Percentiles rank a stretch among this genome's conserved stretches.
Evolutionary conservation across 2,797 vertebrate species (phyloP).

Genomic region (Enteromius viviparus): DNA sequence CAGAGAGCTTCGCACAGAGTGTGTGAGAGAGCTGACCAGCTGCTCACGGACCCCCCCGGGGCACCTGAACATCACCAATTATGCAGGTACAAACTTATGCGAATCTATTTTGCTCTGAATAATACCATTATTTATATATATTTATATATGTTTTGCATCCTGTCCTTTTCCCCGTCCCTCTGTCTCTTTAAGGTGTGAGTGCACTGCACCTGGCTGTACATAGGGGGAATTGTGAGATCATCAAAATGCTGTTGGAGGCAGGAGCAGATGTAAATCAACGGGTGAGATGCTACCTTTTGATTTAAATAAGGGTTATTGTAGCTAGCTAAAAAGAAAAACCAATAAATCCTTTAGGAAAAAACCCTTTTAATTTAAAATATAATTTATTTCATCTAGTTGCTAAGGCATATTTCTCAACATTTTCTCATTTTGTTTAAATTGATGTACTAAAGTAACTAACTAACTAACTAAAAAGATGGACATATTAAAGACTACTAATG

Average conservation of each 20-base stretch:
- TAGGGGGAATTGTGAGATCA: slow-evolving; percentile 70
- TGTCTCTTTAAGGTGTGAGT: slow-evolving; percentile 69
- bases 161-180: not conserved
- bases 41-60: slow-evolving; percentile 37
- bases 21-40: slow-evolving; percentile 68
- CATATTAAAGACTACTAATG: not conserved
- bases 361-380: not conserved
- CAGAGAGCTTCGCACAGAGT: slow-evolving; percentile 66
- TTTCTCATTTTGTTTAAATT: not conserved
- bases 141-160: not conserved
- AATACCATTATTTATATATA: not conserved
- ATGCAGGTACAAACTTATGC: slow-evolving; percentile 51
- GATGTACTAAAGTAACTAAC: too few relatives aligned
- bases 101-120: not conserved
- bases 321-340: not conserved
- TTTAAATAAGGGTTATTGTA: not conserved
- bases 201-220: slow-evolving; percentile 76
- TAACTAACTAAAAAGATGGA: not conserved
- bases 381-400: not conserved
- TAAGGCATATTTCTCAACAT: not conserved
- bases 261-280: slow-evolving; percentile 77
- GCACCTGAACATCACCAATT: slow-evolving; percentile 64
- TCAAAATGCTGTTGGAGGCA: slow-evolving; percentile 68
- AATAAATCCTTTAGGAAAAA: not conserved
- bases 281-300: slow-evolving; percentile 63